Percentiles rank a stretch among this genome's conserved stretches.
Conservation (phyloP, 2,888 invertebrate genomes). For the Galerucella nymphaeae region DNA sequence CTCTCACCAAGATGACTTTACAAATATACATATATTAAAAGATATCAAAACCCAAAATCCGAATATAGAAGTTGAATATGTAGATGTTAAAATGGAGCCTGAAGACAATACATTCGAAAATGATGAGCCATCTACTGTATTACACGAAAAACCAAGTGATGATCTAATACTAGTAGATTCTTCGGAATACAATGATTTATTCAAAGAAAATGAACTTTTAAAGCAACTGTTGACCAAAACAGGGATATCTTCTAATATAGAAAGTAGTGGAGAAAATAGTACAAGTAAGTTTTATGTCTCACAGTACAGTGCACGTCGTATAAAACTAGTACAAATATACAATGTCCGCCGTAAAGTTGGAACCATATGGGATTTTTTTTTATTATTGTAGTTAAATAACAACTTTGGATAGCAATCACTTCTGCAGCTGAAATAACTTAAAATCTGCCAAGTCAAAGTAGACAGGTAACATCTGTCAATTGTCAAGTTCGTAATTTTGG, state of each 20-base stretch:
- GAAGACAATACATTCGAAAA: neutral
- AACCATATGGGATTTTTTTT: too few relatives aligned
- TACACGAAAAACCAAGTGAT: neutral
- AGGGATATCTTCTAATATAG: neutral
- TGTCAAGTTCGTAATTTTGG: too few relatives aligned
- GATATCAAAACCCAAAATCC: neutral
- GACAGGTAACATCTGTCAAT: too few relatives aligned
- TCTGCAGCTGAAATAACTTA: too few relatives aligned
- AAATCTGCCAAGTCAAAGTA: too few relatives aligned
- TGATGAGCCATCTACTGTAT: neutral
- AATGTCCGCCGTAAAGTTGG: too few relatives aligned
- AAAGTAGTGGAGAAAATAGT: neutral
- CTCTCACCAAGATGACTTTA: neutral
- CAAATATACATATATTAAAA: neutral
- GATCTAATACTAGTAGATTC: neutral
- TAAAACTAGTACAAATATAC: too few relatives aligned
- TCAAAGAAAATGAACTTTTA: neutral
- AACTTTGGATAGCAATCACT: too few relatives aligned
- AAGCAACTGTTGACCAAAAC: neutral
- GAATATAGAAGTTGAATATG: constrained; percentile 1
- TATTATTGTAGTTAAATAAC: too few relatives aligned
- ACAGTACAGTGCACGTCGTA: too few relatives aligned
- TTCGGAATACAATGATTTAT: neutral
- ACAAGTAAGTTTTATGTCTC: neutral
- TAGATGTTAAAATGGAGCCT: neutral